A percentile compares a stretch with the other conserved stretches of the same genome.
phyloP scores from a whole-genome alignment of 1,140 invertebrate species.

The Plodia interpunctella region DNA sequence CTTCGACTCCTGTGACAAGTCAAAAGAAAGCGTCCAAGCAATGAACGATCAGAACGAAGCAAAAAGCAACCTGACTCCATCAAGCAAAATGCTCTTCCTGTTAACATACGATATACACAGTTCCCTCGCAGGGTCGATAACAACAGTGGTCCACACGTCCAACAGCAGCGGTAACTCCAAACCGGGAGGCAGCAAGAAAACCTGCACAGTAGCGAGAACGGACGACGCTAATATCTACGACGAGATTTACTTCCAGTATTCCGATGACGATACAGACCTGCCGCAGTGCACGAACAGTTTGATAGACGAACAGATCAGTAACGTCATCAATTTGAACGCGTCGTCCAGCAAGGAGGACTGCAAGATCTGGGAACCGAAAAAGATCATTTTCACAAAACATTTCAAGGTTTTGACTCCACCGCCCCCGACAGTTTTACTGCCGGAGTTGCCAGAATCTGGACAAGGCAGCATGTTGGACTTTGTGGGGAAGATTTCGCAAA shows the following conservation, averaged over 20 bases:
- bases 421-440: constrained; percentile 47
- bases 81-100: constrained; percentile 68
- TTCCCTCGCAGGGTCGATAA: constrained; percentile 61
- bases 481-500: constrained; percentile 57
- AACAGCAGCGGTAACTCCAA: constrained; percentile 67
- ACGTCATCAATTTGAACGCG: constrained; percentile 69
- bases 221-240: constrained; percentile 70
- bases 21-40: constrained; percentile 64
- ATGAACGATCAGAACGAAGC: constrained; percentile 76
- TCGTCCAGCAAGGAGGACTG: constrained; percentile 70
- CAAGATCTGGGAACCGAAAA: constrained; percentile 63
- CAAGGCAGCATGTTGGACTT: constrained; percentile 56
- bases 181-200: constrained; percentile 72
- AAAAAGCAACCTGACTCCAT: constrained; percentile 54
- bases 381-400: constrained; percentile 60
- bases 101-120: constrained; percentile 72
- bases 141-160: constrained; percentile 61
- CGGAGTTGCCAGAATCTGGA: constrained; percentile 52
- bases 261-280: constrained; percentile 71
- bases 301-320: constrained; percentile 70
- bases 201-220: constrained; percentile 50
- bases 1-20: constrained; percentile 56
- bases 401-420: constrained; percentile 57
- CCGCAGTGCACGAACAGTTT: constrained; percentile 63
- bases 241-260: constrained; percentile 72